These are phyloP conservation scores for Ceratosolen solmsi DNA, from an alignment of 1,140 invertebrate genomes.

Conservation along the genomic window DNA sequence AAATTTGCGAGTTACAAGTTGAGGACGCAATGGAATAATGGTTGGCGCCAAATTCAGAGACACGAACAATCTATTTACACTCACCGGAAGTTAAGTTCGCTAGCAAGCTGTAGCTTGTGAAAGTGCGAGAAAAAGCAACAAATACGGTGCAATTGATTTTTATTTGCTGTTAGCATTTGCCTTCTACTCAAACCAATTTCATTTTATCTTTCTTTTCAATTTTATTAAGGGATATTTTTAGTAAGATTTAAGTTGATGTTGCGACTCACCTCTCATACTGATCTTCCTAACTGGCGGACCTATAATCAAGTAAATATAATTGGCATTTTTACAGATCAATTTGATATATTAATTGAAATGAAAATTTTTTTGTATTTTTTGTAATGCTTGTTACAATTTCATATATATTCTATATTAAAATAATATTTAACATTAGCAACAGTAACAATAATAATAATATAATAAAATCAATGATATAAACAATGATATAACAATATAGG, in stretches of 20 bases:
- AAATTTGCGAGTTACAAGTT: neutral
- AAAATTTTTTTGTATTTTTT: neutral
- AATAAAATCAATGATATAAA: too few relatives aligned
- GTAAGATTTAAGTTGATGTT: neutral
- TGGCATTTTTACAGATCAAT: neutral
- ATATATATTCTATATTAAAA: too few relatives aligned
- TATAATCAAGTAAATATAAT: slow-evolving; percentile 55
- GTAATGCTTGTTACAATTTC: neutral
- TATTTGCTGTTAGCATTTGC: neutral
- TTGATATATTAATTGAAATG: neutral
- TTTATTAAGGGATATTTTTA: neutral
- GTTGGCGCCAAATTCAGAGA: neutral
- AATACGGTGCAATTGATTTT: neutral
- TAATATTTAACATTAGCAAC: too few relatives aligned
- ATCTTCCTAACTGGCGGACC: slow-evolving; percentile 62
- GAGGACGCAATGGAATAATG: neutral
- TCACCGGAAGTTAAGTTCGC: slow-evolving; percentile 31
- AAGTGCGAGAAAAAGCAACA: neutral
- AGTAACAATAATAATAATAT: too few relatives aligned
- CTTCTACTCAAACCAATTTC: neutral
- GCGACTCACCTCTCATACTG: slow-evolving; percentile 67
- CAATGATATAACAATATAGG: too few relatives aligned
- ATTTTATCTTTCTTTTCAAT: neutral
- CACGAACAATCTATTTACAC: slow-evolving; percentile 22
- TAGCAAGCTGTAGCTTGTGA: too few relatives aligned